Percentiles rank a stretch among this genome's conserved stretches.
Evolutionary conservation across 2,113 vertebrate genomes (phyloP).

Genomic region (Dicerorhinus sumatrensis): DNA sequence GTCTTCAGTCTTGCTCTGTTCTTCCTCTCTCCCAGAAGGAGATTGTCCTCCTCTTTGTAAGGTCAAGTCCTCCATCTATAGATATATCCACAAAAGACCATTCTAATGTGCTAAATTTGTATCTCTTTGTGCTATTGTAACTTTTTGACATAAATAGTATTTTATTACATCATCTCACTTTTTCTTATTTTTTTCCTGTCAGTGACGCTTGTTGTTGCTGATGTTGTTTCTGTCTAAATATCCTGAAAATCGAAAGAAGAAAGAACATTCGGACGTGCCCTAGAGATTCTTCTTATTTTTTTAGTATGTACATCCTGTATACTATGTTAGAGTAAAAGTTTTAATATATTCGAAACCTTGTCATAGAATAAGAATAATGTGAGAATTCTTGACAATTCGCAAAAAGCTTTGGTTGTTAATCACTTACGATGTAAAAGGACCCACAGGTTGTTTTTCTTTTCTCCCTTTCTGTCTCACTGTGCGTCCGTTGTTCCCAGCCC

Average conservation of each 20-base stretch:
- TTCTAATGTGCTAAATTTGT: neutral
- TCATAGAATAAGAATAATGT: constrained; percentile 52
- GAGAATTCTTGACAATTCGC: constrained; percentile 15
- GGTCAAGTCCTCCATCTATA: neutral
- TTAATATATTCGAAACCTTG: neutral
- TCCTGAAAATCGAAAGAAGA: neutral
- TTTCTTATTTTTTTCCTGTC: neutral
- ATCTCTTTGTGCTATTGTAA: neutral
- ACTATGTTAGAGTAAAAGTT: neutral
- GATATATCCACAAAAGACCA: neutral
- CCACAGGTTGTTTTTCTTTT: constrained; percentile 26
- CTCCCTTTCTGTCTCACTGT: neutral
- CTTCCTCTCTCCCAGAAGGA: neutral
- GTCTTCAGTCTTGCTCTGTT: neutral
- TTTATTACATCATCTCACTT: neutral
- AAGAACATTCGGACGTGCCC: neutral
- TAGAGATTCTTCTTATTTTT: neutral
- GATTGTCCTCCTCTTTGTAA: neutral
- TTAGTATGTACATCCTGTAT: neutral
- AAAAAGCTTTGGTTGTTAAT: constrained; percentile 15
- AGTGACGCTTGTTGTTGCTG: neutral
- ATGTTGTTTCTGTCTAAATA: neutral
- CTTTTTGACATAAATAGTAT: neutral
- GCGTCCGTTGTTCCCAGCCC: neutral
- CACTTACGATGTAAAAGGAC: neutral